Evolutionary conservation across 2,113 vertebrate species (phyloP).

Genomic region (Halcyon senegalensis): DNA sequence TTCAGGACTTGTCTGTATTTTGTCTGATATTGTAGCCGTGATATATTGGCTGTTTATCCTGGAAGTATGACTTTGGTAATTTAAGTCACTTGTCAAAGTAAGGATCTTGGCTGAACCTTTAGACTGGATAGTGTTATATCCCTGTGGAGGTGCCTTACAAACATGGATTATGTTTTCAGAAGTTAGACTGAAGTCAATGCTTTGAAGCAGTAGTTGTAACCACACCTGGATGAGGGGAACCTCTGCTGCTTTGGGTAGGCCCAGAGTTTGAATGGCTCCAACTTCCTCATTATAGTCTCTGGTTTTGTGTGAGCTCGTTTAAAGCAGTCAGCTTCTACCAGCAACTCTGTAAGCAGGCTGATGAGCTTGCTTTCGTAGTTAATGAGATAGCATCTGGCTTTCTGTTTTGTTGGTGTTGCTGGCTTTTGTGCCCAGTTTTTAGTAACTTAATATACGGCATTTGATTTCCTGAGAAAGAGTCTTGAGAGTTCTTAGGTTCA

Average conservation of each 20-base stretch:
- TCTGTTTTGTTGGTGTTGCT: fast-evolving
- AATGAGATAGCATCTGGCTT: neutral
- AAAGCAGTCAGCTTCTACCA: neutral
- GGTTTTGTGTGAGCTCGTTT: neutral
- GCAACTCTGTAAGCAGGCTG: neutral
- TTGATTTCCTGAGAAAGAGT: neutral
- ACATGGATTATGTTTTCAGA: neutral
- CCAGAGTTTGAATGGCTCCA: neutral
- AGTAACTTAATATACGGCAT: neutral
- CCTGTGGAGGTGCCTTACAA: neutral
- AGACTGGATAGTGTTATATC: neutral
- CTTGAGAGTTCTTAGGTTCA: neutral
- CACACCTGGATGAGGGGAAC: neutral
- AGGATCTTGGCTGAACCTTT: neutral
- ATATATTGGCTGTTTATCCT: neutral
- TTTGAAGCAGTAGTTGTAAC: neutral
- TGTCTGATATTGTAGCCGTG: neutral
- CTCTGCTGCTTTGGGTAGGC: neutral
- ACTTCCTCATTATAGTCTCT: neutral
- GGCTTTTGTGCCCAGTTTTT: neutral
- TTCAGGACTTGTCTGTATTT: neutral
- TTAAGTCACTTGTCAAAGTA: neutral
- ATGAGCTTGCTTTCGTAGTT: neutral
- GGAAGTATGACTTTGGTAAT: neutral
- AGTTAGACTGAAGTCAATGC: neutral